Evolutionary conservation across 2,888 invertebrate genomes (phyloP).

Genomic region (Cataglyphis livida): DNA sequence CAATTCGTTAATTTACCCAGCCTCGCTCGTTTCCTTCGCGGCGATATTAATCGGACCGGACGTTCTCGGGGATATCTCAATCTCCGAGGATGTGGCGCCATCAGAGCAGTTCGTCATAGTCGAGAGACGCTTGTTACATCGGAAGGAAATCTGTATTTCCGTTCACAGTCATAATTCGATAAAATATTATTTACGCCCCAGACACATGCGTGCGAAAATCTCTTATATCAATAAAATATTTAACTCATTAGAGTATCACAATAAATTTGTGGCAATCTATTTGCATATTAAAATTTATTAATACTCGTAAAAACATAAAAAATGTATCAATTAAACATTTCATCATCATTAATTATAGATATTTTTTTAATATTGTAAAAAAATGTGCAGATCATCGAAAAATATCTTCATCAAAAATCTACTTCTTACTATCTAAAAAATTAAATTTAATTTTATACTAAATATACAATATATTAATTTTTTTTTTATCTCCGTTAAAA

Average conservation of each 20-base stretch:
- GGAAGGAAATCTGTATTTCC: constrained; percentile 7
- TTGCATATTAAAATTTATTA: neutral
- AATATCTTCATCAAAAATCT: neutral
- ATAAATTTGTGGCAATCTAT: neutral
- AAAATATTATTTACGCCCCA: neutral
- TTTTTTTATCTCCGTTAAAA: neutral
- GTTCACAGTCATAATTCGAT: neutral
- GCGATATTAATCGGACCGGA: constrained; percentile 70
- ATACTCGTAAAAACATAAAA: neutral
- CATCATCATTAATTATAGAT: neutral
- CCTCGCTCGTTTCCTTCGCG: constrained; percentile 73
- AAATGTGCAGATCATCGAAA: neutral
- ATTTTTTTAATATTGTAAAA: neutral
- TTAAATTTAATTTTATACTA: neutral
- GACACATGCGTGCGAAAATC: neutral
- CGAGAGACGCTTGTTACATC: constrained; percentile 4
- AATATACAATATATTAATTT: neutral
- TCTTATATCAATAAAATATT: constrained; percentile 14
- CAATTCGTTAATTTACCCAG: constrained; percentile 79
- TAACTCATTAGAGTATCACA: neutral
- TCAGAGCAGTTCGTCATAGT: constrained; percentile 35
- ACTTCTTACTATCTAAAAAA: neutral
- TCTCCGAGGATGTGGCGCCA: constrained; percentile 52
- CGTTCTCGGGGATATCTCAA: constrained; percentile 62
- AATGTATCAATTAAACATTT: neutral